These are phyloP conservation scores for Trichonephila clavipes DNA, from an alignment of 1,140 invertebrate species.

Conservation along the genomic window DNA sequence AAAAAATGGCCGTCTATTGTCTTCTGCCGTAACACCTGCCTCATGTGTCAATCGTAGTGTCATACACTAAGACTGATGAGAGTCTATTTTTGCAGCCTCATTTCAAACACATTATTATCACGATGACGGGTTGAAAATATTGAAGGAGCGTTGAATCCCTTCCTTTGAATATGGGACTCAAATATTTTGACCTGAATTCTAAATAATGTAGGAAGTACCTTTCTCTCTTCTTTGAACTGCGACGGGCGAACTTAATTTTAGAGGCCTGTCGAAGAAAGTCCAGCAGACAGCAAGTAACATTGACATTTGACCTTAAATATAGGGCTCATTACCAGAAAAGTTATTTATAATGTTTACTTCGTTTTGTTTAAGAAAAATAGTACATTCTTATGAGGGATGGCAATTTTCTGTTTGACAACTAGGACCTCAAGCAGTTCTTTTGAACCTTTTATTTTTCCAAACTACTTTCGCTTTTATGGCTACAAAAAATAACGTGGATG, in stretches of 20 bases:
- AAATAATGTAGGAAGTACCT: conserved; percentile 35
- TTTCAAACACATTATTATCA: conserved; percentile 47
- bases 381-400: not conserved
- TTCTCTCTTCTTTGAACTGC: not conserved
- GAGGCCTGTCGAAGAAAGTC: not conserved
- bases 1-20: conserved; percentile 40
- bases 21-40: conserved; percentile 60
- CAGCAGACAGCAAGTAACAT: not conserved
- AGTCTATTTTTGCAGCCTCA: conserved; percentile 68
- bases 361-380: not conserved
- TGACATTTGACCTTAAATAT: not conserved
- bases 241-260: conserved; percentile 15
- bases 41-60: conserved; percentile 61
- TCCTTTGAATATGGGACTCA: conserved; percentile 30
- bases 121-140: conserved; percentile 62
- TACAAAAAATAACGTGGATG: no score
- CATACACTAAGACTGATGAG: conserved; percentile 53
- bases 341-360: conserved; percentile 18
- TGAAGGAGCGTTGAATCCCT: not conserved
- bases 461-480: no score
- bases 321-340: conserved; percentile 12
- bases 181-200: conserved; percentile 60
- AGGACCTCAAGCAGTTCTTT: not conserved
- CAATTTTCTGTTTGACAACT: not conserved
- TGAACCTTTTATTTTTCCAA: no score